These are phyloP conservation scores for Galemys pyrenaicus DNA, from an alignment of 2,113 vertebrate species.

Conservation along the genomic window DNA sequence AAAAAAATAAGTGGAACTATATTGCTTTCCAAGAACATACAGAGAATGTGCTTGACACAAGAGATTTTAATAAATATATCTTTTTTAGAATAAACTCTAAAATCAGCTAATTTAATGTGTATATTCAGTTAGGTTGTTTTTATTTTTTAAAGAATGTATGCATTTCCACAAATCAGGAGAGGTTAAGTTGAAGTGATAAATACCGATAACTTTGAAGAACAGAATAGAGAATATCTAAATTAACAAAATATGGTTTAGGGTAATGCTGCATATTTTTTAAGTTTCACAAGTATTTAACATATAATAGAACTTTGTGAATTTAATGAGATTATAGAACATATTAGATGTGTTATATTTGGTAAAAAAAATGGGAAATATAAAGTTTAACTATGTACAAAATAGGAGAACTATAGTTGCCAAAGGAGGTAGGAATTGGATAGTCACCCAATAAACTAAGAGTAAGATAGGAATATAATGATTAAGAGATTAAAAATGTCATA, in stretches of 20 bases:
- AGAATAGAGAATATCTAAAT: not conserved
- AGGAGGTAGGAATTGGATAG: not conserved
- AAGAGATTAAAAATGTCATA: constrained; percentile 17
- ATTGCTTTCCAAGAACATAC: not conserved
- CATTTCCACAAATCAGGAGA: not conserved
- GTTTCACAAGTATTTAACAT: not conserved
- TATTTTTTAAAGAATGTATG: not conserved
- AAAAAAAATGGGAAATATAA: not conserved
- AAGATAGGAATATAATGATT: not conserved
- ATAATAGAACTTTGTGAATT: not conserved
- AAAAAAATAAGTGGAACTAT: not conserved
- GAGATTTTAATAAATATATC: not conserved
- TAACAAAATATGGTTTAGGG: not conserved
- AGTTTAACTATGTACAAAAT: not conserved
- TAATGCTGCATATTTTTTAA: not conserved
- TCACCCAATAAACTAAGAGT: not conserved
- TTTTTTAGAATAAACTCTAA: not conserved
- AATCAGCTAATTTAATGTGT: not conserved
- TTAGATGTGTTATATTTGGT: not conserved
- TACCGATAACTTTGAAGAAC: not conserved
- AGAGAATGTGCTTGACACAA: not conserved
- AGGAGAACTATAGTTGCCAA: not conserved
- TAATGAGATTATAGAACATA: not conserved
- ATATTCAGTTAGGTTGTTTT: not conserved
- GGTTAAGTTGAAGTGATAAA: not conserved